Base-by-base conservation (phyloP, 2,797 vertebrate species). In the Spea hammondii region DNA sequence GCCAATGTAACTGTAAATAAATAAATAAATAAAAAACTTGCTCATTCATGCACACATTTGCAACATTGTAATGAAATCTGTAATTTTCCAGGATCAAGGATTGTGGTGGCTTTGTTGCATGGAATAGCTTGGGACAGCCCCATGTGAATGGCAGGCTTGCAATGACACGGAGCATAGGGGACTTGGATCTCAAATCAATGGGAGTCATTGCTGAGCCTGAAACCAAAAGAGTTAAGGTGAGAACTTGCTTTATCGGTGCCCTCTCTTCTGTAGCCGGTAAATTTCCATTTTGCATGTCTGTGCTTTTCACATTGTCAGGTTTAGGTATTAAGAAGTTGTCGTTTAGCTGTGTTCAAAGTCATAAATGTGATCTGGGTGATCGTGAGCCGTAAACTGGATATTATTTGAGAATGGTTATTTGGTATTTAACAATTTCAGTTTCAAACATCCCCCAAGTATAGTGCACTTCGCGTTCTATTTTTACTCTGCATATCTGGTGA, bases 151-250 rank as follows among this genome's bases (percentile, higher is more conserved):
- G 96, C 76, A 93, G 97, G 80, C 90, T 99, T 83, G 97, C 97
- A 44, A 99, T 99, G 98, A 98, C 97, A 0, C 92, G 98, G 76
- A 99, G 97, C 86, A 97, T 99, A 65, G 98, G 98, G 83, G 98
- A 99, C 89, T 88, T 98, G 86, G 97, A 98, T 86, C 92, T 99
- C 73, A 99, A 98, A 89, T 89, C 84, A 70, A 91, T 86, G 7
- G 98, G 98, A n/a, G 97, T 99, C 83, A 95, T 95, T 57, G 96
- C 97, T 69, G 92, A 98, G 80, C 98, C 98, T 0, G 98, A 99
- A 89, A 99, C 96, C 59, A 97, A 94, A 85, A 92, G 91, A 83
- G 68, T 95, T 81, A 84, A 88, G 82, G 97, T 99, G 84, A 86
- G 91, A 76, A 66, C 45, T n/a, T 45, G 46, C 11, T 8, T 59